These are phyloP conservation scores for Drosophila virilis DNA, from an alignment of 1,140 invertebrate species.

Conservation along the genomic window DNA sequence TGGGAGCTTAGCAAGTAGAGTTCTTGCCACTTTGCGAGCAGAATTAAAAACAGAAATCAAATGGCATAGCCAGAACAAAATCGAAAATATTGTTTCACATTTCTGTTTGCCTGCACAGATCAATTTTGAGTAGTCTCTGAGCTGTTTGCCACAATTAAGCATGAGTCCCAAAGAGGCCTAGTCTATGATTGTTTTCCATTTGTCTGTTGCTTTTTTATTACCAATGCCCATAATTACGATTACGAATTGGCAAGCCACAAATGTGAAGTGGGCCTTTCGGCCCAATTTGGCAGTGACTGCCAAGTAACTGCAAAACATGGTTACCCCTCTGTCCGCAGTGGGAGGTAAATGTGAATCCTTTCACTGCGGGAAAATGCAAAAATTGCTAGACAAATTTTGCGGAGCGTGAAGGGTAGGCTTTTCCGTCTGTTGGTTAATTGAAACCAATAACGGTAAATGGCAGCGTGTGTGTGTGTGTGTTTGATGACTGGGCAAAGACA, in stretches of 20 bases:
- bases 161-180: not conserved
- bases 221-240: no score
- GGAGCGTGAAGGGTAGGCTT: not conserved
- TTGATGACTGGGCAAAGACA: conserved; percentile 9
- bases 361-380: conserved; percentile 24
- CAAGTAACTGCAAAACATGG: conserved; percentile 32
- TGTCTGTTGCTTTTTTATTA: not conserved
- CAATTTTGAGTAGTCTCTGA: not conserved
- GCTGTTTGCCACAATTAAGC: not conserved
- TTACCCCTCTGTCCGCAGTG: conserved; percentile 14
- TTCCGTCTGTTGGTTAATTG: conserved; percentile 49
- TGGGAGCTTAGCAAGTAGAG: not conserved
- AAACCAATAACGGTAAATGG: conserved; percentile 51
- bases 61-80: not conserved
- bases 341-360: conserved; percentile 30
- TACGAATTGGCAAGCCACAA: not conserved
- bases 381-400: conserved; percentile 9
- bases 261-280: conserved; percentile 7
- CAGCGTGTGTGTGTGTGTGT: conserved; percentile 27
- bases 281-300: conserved; percentile 14
- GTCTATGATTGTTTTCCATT: not conserved
- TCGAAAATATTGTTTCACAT: not conserved
- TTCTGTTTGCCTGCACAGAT: not conserved
- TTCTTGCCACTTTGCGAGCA: not conserved
- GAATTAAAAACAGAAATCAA: not conserved